Conservation (phyloP, 2,797 vertebrate genomes). For the Uromys caudimaculatus region DNA sequence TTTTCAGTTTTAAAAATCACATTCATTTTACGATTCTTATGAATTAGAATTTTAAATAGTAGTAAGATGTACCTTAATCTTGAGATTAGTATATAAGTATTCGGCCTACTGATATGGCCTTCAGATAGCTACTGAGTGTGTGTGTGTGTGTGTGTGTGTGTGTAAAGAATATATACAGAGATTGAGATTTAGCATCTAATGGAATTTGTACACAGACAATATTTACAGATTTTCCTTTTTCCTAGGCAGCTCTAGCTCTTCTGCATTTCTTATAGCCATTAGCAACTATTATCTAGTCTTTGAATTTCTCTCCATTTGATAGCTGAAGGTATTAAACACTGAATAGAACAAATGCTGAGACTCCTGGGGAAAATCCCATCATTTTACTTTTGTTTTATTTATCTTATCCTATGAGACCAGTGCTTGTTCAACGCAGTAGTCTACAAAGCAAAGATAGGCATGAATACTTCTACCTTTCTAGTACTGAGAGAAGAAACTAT, state of each 20-base stretch:
- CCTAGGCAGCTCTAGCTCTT: background rate
- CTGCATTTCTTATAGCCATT: background rate
- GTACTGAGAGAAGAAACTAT: background rate
- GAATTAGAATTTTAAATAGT: constrained; percentile 28
- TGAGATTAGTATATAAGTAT: background rate
- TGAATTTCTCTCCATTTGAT: constrained; percentile 54
- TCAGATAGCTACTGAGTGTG: background rate
- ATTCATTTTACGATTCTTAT: background rate
- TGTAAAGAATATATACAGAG: too few species aligned
- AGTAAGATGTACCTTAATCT: background rate
- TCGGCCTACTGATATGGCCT: background rate
- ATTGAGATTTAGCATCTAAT: background rate
- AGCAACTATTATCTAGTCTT: background rate
- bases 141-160: background rate
- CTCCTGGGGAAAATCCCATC: constrained; percentile 66
- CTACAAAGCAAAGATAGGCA: background rate
- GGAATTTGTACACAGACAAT: background rate
- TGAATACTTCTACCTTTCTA: background rate
- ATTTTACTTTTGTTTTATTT: background rate
- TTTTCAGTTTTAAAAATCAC: background rate
- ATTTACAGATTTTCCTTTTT: background rate
- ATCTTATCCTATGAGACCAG: background rate
- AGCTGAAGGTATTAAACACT: constrained; percentile 28
- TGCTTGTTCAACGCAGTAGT: background rate
- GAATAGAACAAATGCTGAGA: constrained; percentile 67